Evolutionary conservation across 2,888 invertebrate species (phyloP), one percentile per base, ranked within the genome.

Genomic region (Teleogryllus oceanicus): DNA sequence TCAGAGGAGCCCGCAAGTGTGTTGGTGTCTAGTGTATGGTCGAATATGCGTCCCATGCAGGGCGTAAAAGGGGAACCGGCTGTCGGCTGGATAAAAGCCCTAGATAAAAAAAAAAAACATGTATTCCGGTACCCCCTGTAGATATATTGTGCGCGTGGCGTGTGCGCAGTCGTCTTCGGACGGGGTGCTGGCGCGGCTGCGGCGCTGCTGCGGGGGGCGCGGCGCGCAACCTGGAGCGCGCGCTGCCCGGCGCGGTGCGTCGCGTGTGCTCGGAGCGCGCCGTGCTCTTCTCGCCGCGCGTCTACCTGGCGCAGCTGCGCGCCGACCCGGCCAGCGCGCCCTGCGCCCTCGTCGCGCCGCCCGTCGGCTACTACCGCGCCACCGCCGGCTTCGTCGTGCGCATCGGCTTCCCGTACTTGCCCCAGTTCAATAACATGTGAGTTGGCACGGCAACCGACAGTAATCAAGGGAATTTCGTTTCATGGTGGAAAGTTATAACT

Each of bases 111-210:
- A n/a, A n/a, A n/a, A n/a, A n/a, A 21, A 21, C 21, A 21, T 21
- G 21, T 21, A 21, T 21, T 21, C 21, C 21, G 21, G 1, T 21
- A 21, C 24, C 24, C 2, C 24, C 24, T 21, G 8, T 8, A 5
- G 37, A 4, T 37, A 1, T 8, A 37, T 1, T 4, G 4, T 4
- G 37, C 37, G 37, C 37, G 37, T 2, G 8, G 37, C 24, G 5
- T 1, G 37, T 37, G 37, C 37, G 37, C 21, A 76, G 76, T 16
- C 18, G 20, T 5, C 76, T 2, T 49, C 11, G 11, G 49, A 49
- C 18, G 76, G 76, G 8, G 76, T 76, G 16, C 49, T 76, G 76
- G 49, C 49, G 37, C 76, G 76, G n/a, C 76, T 76, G 16, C 49
- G 76, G 76, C 5, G 49, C 24, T 49, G n/a, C 16, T 76, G 18